phyloP scores from a whole-genome alignment of 2,888 invertebrate genomes.

The Muschampia plurimacula region DNA sequence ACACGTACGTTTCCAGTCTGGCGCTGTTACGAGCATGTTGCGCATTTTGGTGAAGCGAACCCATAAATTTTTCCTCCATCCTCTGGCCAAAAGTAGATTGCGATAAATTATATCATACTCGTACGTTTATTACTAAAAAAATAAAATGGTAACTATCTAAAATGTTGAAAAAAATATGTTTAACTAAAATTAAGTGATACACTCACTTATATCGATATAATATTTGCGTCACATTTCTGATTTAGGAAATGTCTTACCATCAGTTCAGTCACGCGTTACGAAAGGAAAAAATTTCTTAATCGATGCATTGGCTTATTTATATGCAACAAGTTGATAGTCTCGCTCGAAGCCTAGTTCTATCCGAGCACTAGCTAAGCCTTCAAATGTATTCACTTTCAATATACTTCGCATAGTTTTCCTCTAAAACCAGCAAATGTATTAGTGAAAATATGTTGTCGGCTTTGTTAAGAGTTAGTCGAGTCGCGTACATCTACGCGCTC shows the following conservation, averaged over 20 bases:
- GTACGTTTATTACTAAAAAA: too few relatives aligned
- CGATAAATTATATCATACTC: too few relatives aligned
- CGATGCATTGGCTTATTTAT: constrained; percentile 30
- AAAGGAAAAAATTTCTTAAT: constrained; percentile 29
- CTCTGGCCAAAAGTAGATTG: too few relatives aligned
- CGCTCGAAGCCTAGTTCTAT: constrained; percentile 33
- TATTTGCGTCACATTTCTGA: not conserved
- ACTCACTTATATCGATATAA: not conserved
- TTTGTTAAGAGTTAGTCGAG: constrained; percentile 41
- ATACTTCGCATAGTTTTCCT: constrained; percentile 47
- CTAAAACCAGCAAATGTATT: constrained; percentile 41
- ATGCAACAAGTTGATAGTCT: constrained; percentile 32
- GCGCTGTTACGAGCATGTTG: too few relatives aligned
- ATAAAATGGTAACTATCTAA: too few relatives aligned
- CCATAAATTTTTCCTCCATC: too few relatives aligned
- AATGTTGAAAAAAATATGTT: too few relatives aligned
- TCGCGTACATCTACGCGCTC: constrained; percentile 53
- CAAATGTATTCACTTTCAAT: constrained; percentile 42
- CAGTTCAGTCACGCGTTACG: not conserved
- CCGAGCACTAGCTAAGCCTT: constrained; percentile 35
- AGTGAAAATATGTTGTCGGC: constrained; percentile 28
- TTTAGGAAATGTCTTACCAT: constrained; percentile 14
- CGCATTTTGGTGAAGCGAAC: too few relatives aligned
- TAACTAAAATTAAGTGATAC: not conserved
- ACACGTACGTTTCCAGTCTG: too few relatives aligned